Evolutionary conservation across 2,888 invertebrate species (phyloP).

Genomic region (Spodoptera exigua): DNA sequence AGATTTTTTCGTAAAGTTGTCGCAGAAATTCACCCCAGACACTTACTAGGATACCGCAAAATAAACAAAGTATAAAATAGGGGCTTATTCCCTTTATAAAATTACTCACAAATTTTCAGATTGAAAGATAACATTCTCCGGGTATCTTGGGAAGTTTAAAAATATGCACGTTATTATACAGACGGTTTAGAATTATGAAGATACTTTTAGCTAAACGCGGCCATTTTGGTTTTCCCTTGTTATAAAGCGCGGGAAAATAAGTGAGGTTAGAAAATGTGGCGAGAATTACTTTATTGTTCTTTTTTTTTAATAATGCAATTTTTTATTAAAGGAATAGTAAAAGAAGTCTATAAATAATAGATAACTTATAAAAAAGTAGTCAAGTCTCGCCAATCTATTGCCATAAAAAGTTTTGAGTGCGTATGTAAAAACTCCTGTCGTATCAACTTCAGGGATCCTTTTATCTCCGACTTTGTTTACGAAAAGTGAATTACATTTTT

Average conservation of each 20-base stretch:
- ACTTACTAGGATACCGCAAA: conserved; percentile 56
- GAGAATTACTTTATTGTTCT: no score
- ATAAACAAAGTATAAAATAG: conserved; percentile 67
- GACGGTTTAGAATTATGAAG: conserved; percentile 31
- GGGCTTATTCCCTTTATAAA: conserved; percentile 58
- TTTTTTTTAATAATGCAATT: no score
- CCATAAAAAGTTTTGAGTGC: background rate
- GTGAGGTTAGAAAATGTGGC: no score
- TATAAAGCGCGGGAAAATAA: conserved; percentile 7
- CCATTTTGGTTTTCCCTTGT: conserved; percentile 25
- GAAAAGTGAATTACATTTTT: background rate
- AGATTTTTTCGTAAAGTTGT: no score
- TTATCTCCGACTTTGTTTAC: background rate
- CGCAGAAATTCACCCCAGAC: no score
- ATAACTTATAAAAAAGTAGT: background rate
- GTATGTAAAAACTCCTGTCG: background rate
- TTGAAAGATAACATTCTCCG: conserved; percentile 59
- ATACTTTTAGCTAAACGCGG: conserved; percentile 37
- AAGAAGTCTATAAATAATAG: background rate
- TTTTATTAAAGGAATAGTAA: background rate
- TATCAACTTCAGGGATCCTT: background rate
- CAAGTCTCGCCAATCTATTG: background rate
- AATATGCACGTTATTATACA: conserved; percentile 46
- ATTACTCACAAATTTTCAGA: conserved; percentile 57
- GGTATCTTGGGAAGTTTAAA: conserved; percentile 41